Base-by-base conservation (phyloP, 2,797 vertebrate genomes). In the Falco peregrinus region DNA sequence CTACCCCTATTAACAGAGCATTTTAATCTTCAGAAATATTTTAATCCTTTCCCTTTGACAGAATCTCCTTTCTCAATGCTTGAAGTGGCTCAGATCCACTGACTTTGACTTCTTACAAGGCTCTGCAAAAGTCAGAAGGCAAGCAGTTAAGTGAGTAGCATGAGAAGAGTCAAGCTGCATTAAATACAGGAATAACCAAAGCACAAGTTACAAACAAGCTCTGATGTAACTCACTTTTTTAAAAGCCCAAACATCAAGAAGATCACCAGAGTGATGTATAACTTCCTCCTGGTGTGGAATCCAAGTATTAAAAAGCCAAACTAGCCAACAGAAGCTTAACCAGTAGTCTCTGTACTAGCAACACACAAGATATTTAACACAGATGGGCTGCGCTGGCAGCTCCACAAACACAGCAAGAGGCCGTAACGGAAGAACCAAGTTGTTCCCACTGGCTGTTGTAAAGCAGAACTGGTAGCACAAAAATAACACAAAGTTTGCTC, bases 391-490 rank as follows among this genome's bases (percentile, higher is more conserved):
- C 0, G 1, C 84, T 69, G 71, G 84, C 92, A 95, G 90, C 75
- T 39, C 90, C 53, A 3, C 0, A 0, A 74, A 15, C 31, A 0
- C 91, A 76, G 87, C 22, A 2, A 59, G 81, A 26, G 61, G 50
- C 69, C 16, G 0, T 3, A 24, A n/a, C 0, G 1, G 87, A 91
- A 93, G 65, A 28, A 31, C 39, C 26, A 16, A 7, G 50, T 14
- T 21, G 57, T 45, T 75, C 70, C 73, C 69, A 16, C 25, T 5
- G 59, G 50, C 74, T 79, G 70, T 77, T 20, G 18, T 1, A 20
- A 45, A n/a, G 74, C 63, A 69, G 59, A 47, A 18, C 50, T 3
- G 7, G 33, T 4, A 41, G 54, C 10, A 0, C 51, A 51, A 35
- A 50, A 80, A 39, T 4, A 47, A 45, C 68, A 37, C 76, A 14